phyloP scores from a whole-genome alignment of 30 jellyfish, hydroid and myxozoan genomes.

The Hydractinia symbiolongicarpus region DNA sequence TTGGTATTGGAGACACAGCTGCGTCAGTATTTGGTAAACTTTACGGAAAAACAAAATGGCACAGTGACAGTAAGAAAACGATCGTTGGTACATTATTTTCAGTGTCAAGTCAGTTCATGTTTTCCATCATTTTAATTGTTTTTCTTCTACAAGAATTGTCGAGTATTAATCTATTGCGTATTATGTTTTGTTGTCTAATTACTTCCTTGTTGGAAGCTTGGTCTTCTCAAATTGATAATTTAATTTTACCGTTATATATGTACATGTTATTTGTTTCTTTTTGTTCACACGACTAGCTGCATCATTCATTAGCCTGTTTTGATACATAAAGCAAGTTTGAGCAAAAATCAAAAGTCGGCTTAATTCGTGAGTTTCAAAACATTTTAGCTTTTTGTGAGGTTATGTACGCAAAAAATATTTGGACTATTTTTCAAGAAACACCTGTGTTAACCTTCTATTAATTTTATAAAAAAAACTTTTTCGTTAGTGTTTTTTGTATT shows the following conservation, averaged over 20 bases:
- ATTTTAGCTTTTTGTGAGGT: too few species aligned
- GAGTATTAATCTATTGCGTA: neutral
- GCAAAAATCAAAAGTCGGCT: too few species aligned
- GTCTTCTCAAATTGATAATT: conserved; percentile 75
- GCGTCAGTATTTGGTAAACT: conserved; percentile 84
- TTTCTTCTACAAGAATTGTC: conserved; percentile 15
- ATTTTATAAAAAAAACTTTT: too few species aligned
- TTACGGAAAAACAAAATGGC: conserved; percentile 45
- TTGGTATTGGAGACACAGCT: conserved; percentile 88
- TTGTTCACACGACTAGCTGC: neutral
- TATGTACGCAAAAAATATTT: too few species aligned
- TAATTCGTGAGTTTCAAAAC: too few species aligned
- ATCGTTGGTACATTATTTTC: conserved; percentile 53
- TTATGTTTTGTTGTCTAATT: conserved; percentile 24
- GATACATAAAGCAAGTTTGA: too few species aligned
- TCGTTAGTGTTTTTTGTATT: too few species aligned
- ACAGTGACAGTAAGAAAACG: conserved; percentile 65
- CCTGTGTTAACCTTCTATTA: too few species aligned
- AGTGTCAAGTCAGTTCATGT: conserved; percentile 29
- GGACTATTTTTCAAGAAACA: too few species aligned
- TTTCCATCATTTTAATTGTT: conserved; percentile 17
- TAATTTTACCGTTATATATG: conserved; percentile 55
- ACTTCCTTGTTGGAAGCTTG: conserved; percentile 52
- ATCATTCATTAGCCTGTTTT: too few species aligned
- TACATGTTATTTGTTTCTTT: conserved; percentile 23